Conservation (phyloP, 1,140 invertebrate genomes). For the Apis laboriosa region DNA sequence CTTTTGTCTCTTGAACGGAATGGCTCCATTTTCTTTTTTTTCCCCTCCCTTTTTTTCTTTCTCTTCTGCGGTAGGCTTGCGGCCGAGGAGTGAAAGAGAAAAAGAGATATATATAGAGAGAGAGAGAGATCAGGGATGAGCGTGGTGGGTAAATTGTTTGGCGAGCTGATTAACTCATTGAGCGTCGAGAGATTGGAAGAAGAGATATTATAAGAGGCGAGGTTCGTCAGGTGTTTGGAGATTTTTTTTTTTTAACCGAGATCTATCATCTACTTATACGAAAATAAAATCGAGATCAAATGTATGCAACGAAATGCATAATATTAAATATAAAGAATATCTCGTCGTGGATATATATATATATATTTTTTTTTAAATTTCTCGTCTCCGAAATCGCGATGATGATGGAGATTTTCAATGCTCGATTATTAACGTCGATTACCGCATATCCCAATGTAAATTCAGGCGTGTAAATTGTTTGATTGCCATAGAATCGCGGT, state of each 20-base stretch:
- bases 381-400: not conserved
- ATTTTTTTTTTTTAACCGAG: not conserved
- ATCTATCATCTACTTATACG: too few species aligned
- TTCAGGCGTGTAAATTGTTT: constrained; percentile 39
- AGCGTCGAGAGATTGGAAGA: not conserved
- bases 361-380: not conserved
- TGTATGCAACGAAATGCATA: too few species aligned
- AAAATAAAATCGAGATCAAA: too few species aligned
- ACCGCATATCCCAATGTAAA: constrained; percentile 24
- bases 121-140: not conserved
- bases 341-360: too few species aligned
- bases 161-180: constrained; percentile 6
- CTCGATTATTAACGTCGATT: constrained; percentile 38
- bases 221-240: not conserved
- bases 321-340: too few species aligned
- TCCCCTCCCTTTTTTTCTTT: too few species aligned
- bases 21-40: not conserved
- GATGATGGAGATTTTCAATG: not conserved
- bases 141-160: not conserved
- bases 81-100: not conserved
- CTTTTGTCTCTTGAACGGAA: not conserved
- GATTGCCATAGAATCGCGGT: not conserved
- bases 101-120: too few species aligned
- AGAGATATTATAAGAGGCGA: too few species aligned
- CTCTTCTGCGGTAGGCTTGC: not conserved